Evolutionary conservation across 2,888 invertebrate genomes (phyloP), one percentile per base, ranked within the genome.

Genomic region (Tenodera sinensis): DNA sequence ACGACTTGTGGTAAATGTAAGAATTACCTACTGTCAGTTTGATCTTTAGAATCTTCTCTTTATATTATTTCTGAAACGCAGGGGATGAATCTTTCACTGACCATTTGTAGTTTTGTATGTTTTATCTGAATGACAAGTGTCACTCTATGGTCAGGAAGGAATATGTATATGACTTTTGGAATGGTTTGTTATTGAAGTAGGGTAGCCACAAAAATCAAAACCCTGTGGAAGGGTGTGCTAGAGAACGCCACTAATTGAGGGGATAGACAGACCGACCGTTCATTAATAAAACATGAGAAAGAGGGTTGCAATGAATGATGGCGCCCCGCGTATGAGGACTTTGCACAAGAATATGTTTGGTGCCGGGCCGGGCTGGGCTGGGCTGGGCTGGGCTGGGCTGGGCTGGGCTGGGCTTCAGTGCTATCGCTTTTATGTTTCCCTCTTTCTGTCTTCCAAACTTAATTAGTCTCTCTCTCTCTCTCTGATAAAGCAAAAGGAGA

Each of bases 211-310:
- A 28, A n/a, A 71, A 71, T 71, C 54, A 71, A 71, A 71, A 71
- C 54, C 54, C 54, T 71, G 20, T 71, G 28, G 84, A 28, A 81
- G n/a, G 84, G 15, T 71, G 89, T 25, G 25, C 83, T 81, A 81
- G 88, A 34, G 87, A 83, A 86, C 82, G 83, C 54, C 86, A 83
- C 89, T 89, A 89, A 89, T 89, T 89, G 89, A 83, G 89, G 89
- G 54, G 87, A 28, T 87, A 83, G 86, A n/a, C n/a, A n/a, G n/a
- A n/a, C n/a, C n/a, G n/a, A 83, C 83, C 42, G 28, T 82, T 89
- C 86, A 89, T 89, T 89, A 89, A 89, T 89, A 89, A 89, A 83
- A 89, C 89, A 89, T 89, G 89, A 89, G 54, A 71, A 71, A 25
- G 54, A 6, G 25, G 25, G 54, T 25, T 20, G 54, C 54, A 71